Percentiles rank a stretch among this genome's conserved stretches.
Evolutionary conservation across 2,113 vertebrate genomes (phyloP).

Genomic region (Aegypius monachus): DNA sequence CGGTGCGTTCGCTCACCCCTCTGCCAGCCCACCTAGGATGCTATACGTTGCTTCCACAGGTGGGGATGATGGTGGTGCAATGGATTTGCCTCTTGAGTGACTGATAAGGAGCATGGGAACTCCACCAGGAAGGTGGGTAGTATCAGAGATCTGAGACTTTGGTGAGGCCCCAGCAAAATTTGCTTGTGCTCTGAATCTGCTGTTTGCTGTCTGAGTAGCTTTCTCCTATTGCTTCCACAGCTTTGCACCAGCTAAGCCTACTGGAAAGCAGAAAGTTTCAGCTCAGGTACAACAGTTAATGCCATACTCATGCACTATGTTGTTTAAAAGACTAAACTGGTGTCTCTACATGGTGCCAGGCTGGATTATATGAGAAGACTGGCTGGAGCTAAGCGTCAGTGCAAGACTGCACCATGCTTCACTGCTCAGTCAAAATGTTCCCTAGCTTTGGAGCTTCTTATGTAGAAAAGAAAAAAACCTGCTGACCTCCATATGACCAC

Average conservation of each 20-base stretch:
- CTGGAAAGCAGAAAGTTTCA: neutral
- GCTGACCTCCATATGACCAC: neutral
- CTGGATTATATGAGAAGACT: neutral
- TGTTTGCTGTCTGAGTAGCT: neutral
- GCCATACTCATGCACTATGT: fast-evolving
- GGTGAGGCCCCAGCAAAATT: neutral
- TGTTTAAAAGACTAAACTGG: neutral
- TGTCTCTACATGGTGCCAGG: fast-evolving
- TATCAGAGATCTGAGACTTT: neutral
- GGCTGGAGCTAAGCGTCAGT: neutral
- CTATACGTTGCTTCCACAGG: fast-evolving
- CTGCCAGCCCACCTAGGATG: neutral
- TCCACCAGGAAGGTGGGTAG: neutral
- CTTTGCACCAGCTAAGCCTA: neutral
- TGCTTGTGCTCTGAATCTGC: neutral
- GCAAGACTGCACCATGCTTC: neutral
- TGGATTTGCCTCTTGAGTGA: neutral
- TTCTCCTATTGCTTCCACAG: fast-evolving
- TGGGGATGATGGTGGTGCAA: neutral
- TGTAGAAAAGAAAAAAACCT: neutral
- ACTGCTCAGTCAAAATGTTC: neutral
- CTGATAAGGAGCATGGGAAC: neutral
- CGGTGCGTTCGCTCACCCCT: fast-evolving
- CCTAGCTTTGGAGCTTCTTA: neutral
- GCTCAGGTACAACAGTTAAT: neutral